A percentile compares a stretch with the other conserved stretches of the same genome.
Conservation (phyloP, 30 jellyfish, hydroid and myxozoan species). For the Pelagia noctiluca region DNA sequence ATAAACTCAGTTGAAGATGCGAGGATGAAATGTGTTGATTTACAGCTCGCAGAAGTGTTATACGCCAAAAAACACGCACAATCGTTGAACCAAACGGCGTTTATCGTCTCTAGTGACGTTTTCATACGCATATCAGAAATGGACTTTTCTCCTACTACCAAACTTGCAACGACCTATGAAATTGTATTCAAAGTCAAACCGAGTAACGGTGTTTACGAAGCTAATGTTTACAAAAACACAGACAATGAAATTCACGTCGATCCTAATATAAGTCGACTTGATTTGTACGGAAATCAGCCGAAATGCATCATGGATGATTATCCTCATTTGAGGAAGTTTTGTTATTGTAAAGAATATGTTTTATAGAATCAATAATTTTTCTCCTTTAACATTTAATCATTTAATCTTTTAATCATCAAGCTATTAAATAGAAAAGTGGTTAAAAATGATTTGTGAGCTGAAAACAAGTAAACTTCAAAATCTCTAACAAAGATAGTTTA, state of each 20-base stretch:
- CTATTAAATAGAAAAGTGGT: no score
- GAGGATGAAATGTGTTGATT: neutral
- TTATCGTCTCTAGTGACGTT: neutral
- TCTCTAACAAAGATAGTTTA: no score
- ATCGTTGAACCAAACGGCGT: neutral
- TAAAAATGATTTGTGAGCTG: no score
- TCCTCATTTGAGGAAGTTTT: conserved; percentile 69
- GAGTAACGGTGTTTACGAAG: conserved; percentile 64
- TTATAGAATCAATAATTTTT: no score
- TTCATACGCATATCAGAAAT: neutral
- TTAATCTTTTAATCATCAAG: no score
- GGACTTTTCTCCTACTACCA: neutral
- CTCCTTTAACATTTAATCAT: no score
- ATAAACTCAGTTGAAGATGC: neutral
- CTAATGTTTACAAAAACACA: conserved; percentile 21
- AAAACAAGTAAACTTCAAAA: no score
- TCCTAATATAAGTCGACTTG: conserved; percentile 69
- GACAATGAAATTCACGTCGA: conserved; percentile 6
- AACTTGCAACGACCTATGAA: conserved; percentile 23
- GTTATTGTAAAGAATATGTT: conserved; percentile 55
- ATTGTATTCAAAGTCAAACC: conserved; percentile 58
- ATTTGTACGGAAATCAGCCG: conserved; percentile 71
- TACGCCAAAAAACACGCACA: neutral
- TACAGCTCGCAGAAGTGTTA: neutral
- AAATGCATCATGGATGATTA: conserved; percentile 25